A percentile compares a stretch with the other conserved stretches of the same genome.
Conservation (phyloP, 2,888 invertebrate species). For the Agrotis clavis region DNA sequence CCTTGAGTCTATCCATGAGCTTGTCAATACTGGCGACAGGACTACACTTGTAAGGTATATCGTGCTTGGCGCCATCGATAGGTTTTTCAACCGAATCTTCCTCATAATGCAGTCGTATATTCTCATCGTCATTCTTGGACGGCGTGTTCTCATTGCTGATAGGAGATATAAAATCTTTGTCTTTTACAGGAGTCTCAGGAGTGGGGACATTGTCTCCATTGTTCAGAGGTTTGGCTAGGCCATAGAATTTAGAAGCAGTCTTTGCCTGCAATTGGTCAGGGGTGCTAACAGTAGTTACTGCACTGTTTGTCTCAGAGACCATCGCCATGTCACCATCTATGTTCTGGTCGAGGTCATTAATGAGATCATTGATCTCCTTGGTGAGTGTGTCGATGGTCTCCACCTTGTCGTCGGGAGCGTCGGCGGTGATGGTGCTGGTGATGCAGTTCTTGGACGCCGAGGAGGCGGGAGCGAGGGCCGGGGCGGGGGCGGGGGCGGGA, state of each 20-base stretch:
- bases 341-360: constrained; percentile 85
- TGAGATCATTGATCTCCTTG: constrained; percentile 88
- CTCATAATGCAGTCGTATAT: constrained; percentile 87
- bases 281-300: constrained; percentile 41
- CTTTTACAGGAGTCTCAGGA: constrained; percentile 85
- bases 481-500: background rate
- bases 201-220: constrained; percentile 76
- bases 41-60: constrained; percentile 82
- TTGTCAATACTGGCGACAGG: constrained; percentile 88
- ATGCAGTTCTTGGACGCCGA: constrained; percentile 51
- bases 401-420: constrained; percentile 77
- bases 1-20: constrained; percentile 88
- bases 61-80: constrained; percentile 78
- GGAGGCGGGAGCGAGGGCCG: constrained; percentile 34
- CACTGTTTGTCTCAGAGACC: constrained; percentile 62
- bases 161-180: constrained; percentile 75
- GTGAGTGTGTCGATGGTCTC: constrained; percentile 87
- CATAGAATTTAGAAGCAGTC: constrained; percentile 83
- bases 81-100: constrained; percentile 85
- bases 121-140: constrained; percentile 86
- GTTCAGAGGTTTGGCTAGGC: constrained; percentile 81
- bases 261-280: constrained; percentile 80
- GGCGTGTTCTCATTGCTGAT: constrained; percentile 82
- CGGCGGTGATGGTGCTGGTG: constrained; percentile 71
- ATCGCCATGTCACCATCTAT: constrained; percentile 82